These are phyloP conservation scores for Orthosia gracilis DNA, from an alignment of 2,888 invertebrate species.

Conservation along the genomic window DNA sequence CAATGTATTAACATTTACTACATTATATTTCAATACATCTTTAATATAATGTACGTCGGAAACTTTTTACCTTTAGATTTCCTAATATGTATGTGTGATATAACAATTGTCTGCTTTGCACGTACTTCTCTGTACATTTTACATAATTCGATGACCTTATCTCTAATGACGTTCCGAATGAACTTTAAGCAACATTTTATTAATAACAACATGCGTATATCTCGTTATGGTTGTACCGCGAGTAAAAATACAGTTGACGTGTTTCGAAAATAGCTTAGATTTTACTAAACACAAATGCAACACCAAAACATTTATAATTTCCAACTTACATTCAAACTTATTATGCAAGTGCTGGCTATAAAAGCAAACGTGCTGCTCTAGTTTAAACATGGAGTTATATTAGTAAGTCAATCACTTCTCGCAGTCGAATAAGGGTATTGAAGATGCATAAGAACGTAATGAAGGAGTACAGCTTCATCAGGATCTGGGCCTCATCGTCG, in stretches of 20 bases:
- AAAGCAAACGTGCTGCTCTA: conserved; percentile 45
- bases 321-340: conserved; percentile 36
- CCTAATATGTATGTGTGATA: conserved; percentile 77
- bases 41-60: conserved; percentile 48
- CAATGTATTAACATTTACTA: conserved; percentile 37
- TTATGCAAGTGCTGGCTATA: conserved; percentile 47
- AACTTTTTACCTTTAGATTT: conserved; percentile 70
- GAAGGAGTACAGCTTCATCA: conserved; percentile 66
- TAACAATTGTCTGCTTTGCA: conserved; percentile 79
- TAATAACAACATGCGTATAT: conserved; percentile 60
- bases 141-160: conserved; percentile 86
- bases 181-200: conserved; percentile 75
- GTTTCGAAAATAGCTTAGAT: conserved; percentile 60
- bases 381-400: conserved; percentile 38
- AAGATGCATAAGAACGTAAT: conserved; percentile 51
- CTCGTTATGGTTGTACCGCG: conserved; percentile 47
- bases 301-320: conserved; percentile 37
- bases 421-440: conserved; percentile 54
- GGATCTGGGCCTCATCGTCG: conserved; percentile 79
- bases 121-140: conserved; percentile 81
- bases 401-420: conserved; percentile 25
- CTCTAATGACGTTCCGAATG: conserved; percentile 75
- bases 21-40: conserved; percentile 47
- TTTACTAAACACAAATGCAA: conserved; percentile 49
- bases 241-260: conserved; percentile 62